Evolutionary conservation across 2,113 vertebrate species (phyloP).

Genomic region (Opisthocomus hoazin): DNA sequence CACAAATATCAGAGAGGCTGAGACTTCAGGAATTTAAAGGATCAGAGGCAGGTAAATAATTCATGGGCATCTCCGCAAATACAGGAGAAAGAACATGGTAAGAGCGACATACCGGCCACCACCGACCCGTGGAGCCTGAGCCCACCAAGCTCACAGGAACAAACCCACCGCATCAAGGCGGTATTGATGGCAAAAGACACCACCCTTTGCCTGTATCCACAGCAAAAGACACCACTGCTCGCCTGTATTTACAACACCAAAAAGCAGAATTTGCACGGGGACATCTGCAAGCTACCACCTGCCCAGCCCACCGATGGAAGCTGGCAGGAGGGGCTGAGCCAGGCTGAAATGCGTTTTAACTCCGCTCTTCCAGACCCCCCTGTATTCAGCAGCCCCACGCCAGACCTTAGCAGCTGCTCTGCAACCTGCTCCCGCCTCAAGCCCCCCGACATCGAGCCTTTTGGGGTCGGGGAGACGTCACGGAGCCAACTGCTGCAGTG

Average conservation of each 20-base stretch:
- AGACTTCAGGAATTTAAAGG: background rate
- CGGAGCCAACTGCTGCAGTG: rapidly evolving
- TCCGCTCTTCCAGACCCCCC: rapidly evolving
- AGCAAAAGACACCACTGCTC: background rate
- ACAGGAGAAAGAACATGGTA: background rate
- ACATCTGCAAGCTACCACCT: background rate
- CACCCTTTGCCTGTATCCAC: background rate
- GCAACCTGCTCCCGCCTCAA: background rate
- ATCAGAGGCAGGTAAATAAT: background rate
- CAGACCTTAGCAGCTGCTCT: background rate
- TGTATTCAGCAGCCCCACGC: background rate
- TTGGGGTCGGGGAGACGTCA: background rate
- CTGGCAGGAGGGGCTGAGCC: background rate
- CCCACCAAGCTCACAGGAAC: too few relatives aligned
- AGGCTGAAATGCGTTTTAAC: background rate
- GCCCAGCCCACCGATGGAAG: rapidly evolving
- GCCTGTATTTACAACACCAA: too few relatives aligned
- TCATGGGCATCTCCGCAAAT: background rate
- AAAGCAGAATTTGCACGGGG: background rate
- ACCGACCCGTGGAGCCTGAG: background rate
- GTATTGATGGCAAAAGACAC: background rate
- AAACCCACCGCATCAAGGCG: too few relatives aligned
- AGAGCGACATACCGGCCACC: rapidly evolving
- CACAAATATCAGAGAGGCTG: background rate
- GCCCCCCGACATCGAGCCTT: rapidly evolving